Conservation (phyloP, 2,113 vertebrate species). For the Felis catus region DNA sequence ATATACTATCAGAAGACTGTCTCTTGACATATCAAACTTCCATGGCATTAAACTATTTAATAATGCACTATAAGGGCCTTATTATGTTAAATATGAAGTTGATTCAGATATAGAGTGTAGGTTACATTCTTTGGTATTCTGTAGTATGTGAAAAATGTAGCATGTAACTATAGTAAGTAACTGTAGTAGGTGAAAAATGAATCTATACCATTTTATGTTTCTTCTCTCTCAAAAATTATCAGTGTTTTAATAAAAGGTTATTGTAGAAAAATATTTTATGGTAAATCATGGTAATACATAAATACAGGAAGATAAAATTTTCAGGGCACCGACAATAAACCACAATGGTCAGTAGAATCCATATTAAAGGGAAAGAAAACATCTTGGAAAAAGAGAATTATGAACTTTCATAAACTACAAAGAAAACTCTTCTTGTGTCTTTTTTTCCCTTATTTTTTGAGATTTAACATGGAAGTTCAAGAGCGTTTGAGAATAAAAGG, state of each 20-base stretch:
- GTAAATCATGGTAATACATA: neutral
- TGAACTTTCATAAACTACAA: neutral
- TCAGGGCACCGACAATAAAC: neutral
- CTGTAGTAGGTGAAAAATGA: neutral
- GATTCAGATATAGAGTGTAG: neutral
- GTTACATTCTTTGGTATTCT: neutral
- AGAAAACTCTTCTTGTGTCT: neutral
- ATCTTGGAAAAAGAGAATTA: neutral
- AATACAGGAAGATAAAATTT: neutral
- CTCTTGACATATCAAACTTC: neutral
- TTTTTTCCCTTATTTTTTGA: neutral
- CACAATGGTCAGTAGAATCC: neutral
- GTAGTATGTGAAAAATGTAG: neutral
- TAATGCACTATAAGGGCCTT: neutral
- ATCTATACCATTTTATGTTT: neutral
- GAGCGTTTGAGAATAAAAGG: slow-evolving; percentile 38
- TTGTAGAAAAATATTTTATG: neutral
- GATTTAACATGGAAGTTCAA: slow-evolving; percentile 27
- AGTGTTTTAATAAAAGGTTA: neutral
- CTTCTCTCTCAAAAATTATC: neutral
- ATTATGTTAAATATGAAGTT: neutral
- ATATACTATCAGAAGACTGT: neutral
- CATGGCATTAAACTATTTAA: neutral
- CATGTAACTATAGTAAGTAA: neutral
- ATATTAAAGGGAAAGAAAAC: neutral